Conservation (phyloP, 2,113 vertebrate genomes). For the Numida meleagris region DNA sequence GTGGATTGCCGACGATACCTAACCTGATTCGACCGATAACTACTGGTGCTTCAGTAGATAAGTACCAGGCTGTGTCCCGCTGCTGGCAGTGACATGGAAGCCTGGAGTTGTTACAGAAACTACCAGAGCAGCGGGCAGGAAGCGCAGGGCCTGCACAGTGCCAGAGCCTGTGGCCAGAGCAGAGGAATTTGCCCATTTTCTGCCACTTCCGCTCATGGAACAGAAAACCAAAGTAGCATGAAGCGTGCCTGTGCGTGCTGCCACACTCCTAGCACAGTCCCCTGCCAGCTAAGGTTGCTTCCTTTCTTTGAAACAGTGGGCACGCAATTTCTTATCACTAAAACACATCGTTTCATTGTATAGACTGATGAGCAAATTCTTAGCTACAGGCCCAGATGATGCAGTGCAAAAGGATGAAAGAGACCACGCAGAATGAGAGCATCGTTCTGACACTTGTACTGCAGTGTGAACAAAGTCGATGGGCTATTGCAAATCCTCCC, state of each 20-base stretch:
- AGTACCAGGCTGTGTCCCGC: not conserved
- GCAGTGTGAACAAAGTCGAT: not conserved
- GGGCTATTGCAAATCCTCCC: not conserved
- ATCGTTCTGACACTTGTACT: not conserved
- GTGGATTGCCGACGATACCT: not conserved
- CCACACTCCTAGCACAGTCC: not conserved
- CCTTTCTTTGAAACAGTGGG: not conserved
- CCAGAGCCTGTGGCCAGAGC: constrained; percentile 39
- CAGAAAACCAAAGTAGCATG: constrained; percentile 28
- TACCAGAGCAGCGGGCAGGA: constrained; percentile 29
- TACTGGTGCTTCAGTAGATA: constrained; percentile 8
- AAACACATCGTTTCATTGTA: not conserved
- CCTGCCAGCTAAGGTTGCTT: not conserved
- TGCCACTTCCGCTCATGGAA: constrained; percentile 43
- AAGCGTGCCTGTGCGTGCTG: not conserved
- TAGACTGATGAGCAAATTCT: not conserved
- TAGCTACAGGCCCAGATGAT: not conserved
- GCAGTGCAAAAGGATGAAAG: not conserved
- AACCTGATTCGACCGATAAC: not conserved
- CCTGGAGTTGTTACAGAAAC: not conserved
- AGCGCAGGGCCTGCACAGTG: not conserved
- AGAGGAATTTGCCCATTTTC: constrained; percentile 28
- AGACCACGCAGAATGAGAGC: not conserved
- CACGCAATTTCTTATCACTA: not conserved
- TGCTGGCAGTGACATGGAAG: not conserved